phyloP scores from a whole-genome alignment of 92 coral and sea anemone species.

The Micromussa lordhowensis region DNA sequence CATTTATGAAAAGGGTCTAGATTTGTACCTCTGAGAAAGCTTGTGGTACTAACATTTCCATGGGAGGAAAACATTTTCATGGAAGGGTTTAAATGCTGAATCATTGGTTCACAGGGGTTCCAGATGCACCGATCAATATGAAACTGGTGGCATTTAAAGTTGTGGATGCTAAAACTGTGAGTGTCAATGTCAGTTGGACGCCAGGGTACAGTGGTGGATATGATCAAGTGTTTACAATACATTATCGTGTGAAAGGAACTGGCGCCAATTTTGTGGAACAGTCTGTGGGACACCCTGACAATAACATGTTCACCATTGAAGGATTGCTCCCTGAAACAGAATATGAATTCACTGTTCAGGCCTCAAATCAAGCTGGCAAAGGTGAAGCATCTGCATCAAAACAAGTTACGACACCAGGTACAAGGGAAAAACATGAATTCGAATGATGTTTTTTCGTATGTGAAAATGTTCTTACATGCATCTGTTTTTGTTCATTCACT shows the following conservation, averaged over 20 bases:
- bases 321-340: conserved; percentile 73
- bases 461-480: background rate
- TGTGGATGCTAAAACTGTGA: conserved; percentile 57
- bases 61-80: background rate
- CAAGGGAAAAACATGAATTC: background rate
- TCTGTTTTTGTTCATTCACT: background rate
- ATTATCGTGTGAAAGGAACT: conserved; percentile 43
- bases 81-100: background rate
- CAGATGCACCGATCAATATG: conserved; percentile 76
- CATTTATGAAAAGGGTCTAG: no score
- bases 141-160: conserved; percentile 44
- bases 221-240: conserved; percentile 64
- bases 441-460: background rate
- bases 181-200: conserved; percentile 79
- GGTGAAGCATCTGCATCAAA: conserved; percentile 33
- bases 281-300: conserved; percentile 36
- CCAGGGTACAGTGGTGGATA: conserved; percentile 85
- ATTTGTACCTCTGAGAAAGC: no score
- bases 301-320: conserved; percentile 44
- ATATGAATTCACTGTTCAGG: conserved; percentile 70
- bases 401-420: conserved; percentile 71
- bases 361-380: conserved; percentile 63
- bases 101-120: conserved; percentile 56
- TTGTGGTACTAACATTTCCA: no score
- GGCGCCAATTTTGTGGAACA: conserved; percentile 24